A percentile compares a stretch with the other conserved stretches of the same genome.
Conservation (phyloP, 2,797 vertebrate species). For the Myotis vivesi region DNA sequence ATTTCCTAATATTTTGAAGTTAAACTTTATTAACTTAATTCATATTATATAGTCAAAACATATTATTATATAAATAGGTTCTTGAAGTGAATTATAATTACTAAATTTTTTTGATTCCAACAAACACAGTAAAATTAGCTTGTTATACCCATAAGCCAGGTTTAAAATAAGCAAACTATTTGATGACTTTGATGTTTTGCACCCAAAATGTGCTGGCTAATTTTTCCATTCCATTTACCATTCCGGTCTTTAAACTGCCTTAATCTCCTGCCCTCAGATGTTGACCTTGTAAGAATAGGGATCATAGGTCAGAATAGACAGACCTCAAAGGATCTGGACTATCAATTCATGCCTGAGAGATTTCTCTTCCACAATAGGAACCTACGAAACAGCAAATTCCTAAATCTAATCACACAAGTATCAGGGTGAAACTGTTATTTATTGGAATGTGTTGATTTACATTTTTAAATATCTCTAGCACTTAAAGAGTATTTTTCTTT, state of each 20-base stretch:
- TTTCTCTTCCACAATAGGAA: slow-evolving; percentile 86
- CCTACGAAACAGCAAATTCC: slow-evolving; percentile 87
- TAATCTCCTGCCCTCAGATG: slow-evolving; percentile 90
- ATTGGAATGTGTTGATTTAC: slow-evolving; percentile 78
- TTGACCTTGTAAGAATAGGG: slow-evolving; percentile 89
- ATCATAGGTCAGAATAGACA: slow-evolving; percentile 88
- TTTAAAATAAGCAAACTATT: slow-evolving; percentile 88
- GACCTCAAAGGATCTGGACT: slow-evolving; percentile 89
- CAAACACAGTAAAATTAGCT: slow-evolving; percentile 84
- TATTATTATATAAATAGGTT: slow-evolving; percentile 51
- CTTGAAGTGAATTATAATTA: slow-evolving; percentile 71
- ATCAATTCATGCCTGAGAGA: slow-evolving; percentile 90
- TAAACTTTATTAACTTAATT: slow-evolving; percentile 36
- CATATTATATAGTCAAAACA: slow-evolving; percentile 32
- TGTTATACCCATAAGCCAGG: slow-evolving; percentile 83
- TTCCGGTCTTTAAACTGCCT: slow-evolving; percentile 89
- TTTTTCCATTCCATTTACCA: slow-evolving; percentile 89
- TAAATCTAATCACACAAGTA: slow-evolving; percentile 83
- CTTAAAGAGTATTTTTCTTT: slow-evolving; percentile 55
- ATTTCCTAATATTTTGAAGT: slow-evolving; percentile 41
- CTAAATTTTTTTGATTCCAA: slow-evolving; percentile 76
- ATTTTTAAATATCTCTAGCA: slow-evolving; percentile 56
- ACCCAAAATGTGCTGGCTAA: slow-evolving; percentile 89
- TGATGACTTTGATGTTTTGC: slow-evolving; percentile 89
- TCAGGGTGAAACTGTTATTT: slow-evolving; percentile 80